Evolutionary conservation across 2,888 invertebrate species (phyloP).

Genomic region (Andrena fulva): DNA sequence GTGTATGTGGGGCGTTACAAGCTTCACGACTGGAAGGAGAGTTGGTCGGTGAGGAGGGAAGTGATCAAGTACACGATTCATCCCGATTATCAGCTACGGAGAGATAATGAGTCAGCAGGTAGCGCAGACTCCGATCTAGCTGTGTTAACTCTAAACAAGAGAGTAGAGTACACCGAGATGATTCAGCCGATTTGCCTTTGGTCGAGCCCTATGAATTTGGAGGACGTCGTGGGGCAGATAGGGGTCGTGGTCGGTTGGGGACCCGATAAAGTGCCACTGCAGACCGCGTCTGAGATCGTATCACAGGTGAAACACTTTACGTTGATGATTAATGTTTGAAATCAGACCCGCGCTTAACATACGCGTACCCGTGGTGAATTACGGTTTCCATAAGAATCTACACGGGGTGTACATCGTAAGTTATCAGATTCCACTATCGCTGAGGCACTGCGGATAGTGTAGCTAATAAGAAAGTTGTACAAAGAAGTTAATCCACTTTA

Average conservation of each 20-base stretch:
- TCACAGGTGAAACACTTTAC: slow-evolving; percentile 79
- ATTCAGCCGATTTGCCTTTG: slow-evolving; percentile 86
- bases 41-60: slow-evolving; percentile 85
- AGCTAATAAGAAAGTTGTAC: too few species aligned
- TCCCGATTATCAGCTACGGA: slow-evolving; percentile 82
- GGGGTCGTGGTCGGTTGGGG: slow-evolving; percentile 89
- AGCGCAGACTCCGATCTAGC: slow-evolving; percentile 87
- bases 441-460: too few species aligned
- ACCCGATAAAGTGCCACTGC: slow-evolving; percentile 86
- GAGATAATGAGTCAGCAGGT: slow-evolving; percentile 60
- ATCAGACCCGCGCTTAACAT: too few species aligned
- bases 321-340: not conserved
- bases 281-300: slow-evolving; percentile 86
- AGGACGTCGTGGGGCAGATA: slow-evolving; percentile 82
- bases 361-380: too few species aligned
- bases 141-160: slow-evolving; percentile 82
- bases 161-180: not conserved
- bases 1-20: slow-evolving; percentile 85
- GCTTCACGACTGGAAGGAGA: slow-evolving; percentile 84
- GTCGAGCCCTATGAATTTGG: slow-evolving; percentile 83
- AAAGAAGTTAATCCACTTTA: too few species aligned
- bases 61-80: slow-evolving; percentile 84
- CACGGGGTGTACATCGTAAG: too few species aligned
- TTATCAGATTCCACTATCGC: too few species aligned
- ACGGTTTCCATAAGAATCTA: too few species aligned